Base-by-base conservation (phyloP, 2,113 vertebrate genomes). In the Gadus chalcogrammus region DNA sequence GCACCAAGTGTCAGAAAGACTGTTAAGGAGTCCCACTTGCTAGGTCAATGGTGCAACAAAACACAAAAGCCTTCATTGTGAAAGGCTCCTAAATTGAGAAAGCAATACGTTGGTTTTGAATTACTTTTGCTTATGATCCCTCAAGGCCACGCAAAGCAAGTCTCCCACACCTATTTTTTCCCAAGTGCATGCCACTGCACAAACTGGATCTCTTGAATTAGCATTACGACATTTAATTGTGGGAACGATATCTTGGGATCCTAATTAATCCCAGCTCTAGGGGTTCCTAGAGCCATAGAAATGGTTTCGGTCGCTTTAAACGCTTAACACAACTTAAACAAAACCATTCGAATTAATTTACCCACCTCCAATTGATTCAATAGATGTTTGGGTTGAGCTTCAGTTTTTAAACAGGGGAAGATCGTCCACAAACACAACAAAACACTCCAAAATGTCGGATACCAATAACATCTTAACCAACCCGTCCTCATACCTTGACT, bases 51-150 rank as follows among this genome's bases (percentile, higher is more conserved):
- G 81, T 31, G 31, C 56, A 68, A 20, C 24, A 31, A 22, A 72
- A 75, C 75, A 88, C 87, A 87, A 85, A 75, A 84, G 77, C 66
- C 42, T 62, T 82, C 77, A 85, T 87, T 90, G 84, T 88, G 77
- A 84, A 20, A 0, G 38, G 69, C 58, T 72, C 75, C 71, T 73
- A 13, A 35, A 69, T 24, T 68, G 71, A 71, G 79, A 85, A 77
- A 73, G 42, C 12, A 80, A 73, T 70, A 72, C 59, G 52, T 71
- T 64, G 72, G 79, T 90, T 80, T 88, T 88, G 72, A 70, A 77
- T 90, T 87, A 86, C 87, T 75, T 84, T 64, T 64, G 66, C 71
- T 79, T 3, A 31, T 77, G 55, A 82, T 84, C 79, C 87, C 84
- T 84, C 75, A 85, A 87, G 78, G 84, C 80, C 67, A 75, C 69